Conservation (phyloP, 2,113 vertebrate genomes). For the Coregonus clupeaformis region DNA sequence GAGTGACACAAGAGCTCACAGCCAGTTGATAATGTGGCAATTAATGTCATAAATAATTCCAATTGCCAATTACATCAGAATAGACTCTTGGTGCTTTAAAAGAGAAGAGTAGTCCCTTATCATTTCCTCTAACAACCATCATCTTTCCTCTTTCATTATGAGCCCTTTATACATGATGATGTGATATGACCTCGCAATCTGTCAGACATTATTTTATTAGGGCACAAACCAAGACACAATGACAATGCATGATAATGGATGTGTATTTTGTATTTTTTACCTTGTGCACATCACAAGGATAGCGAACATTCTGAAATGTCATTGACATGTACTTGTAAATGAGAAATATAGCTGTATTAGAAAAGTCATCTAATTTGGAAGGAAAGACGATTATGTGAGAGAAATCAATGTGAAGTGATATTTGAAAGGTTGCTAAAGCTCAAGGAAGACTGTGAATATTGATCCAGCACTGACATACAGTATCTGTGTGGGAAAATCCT, state of each 20-base stretch:
- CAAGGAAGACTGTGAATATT: conserved; percentile 73
- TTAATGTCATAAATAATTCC: conserved; percentile 99
- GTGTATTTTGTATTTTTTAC: conserved; percentile 19
- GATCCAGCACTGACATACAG: conserved; percentile 55
- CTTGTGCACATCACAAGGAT: conserved; percentile 27
- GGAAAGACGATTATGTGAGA: conserved; percentile 66
- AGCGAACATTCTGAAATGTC: conserved; percentile 62
- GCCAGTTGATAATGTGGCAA: conserved; percentile 96
- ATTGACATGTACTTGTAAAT: conserved; percentile 28
- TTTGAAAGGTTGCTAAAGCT: conserved; percentile 76
- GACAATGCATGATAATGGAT: conserved; percentile 47
- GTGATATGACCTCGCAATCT: conserved; percentile 72
- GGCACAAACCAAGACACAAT: conserved; percentile 41
- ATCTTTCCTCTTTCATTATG: conserved; percentile 93
- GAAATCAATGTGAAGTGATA: conserved; percentile 71
- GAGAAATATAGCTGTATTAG: conserved; percentile 6
- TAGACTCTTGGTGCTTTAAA: conserved; percentile 82
- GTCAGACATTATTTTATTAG: conserved; percentile 28
- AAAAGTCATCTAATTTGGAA: conserved; percentile 56
- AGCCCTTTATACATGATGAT: conserved; percentile 84
- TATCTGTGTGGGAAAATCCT: conserved; percentile 71
- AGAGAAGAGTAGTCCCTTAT: conserved; percentile 84
- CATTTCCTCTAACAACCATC: conserved; percentile 91
- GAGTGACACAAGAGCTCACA: conserved; percentile 92
- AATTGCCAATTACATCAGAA: conserved; percentile 95